Conservation (phyloP, 2,888 invertebrate species). For the Sphaeridia pumilis region DNA sequence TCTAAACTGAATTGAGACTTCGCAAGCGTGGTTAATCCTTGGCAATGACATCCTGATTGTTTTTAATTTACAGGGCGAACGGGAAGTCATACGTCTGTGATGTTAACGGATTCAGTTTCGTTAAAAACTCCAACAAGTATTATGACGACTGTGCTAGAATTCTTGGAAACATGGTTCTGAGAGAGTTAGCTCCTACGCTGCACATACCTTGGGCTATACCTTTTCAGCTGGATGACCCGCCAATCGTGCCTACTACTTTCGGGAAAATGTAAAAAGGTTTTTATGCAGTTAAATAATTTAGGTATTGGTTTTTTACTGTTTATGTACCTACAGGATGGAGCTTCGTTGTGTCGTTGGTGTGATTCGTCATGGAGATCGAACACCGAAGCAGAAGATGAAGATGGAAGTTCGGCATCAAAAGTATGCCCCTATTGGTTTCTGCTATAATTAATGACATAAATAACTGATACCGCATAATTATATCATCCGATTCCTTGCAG, state of each 20-base stretch:
- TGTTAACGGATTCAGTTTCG: constrained; percentile 99
- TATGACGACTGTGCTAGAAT: constrained; percentile 99
- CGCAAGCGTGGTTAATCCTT: not conserved
- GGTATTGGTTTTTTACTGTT: not conserved
- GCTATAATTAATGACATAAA: not conserved
- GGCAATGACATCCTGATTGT: not conserved
- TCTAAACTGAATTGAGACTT: not conserved
- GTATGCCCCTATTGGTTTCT: constrained; percentile 42
- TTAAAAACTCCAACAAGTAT: constrained; percentile 98
- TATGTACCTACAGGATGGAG: constrained; percentile 52
- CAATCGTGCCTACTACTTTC: constrained; percentile 96
- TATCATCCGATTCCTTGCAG: constrained; percentile 44
- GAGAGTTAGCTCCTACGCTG: constrained; percentile 85
- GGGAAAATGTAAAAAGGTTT: constrained; percentile 66
- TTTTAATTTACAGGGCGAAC: constrained; percentile 59
- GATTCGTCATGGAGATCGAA: constrained; percentile 94
- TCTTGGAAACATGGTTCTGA: constrained; percentile 89
- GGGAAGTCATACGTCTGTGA: constrained; percentile 99
- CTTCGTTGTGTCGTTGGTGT: constrained; percentile 91
- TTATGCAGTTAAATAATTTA: not conserved
- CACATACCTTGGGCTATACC: constrained; percentile 97
- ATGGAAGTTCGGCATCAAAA: constrained; percentile 94
- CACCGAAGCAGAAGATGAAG: constrained; percentile 99
- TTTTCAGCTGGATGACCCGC: constrained; percentile 94
- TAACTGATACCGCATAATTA: not conserved